Evolutionary conservation across 1,140 invertebrate genomes (phyloP), one percentile per base, ranked within the genome.

Genomic region (Megalonaias nervosa): DNA sequence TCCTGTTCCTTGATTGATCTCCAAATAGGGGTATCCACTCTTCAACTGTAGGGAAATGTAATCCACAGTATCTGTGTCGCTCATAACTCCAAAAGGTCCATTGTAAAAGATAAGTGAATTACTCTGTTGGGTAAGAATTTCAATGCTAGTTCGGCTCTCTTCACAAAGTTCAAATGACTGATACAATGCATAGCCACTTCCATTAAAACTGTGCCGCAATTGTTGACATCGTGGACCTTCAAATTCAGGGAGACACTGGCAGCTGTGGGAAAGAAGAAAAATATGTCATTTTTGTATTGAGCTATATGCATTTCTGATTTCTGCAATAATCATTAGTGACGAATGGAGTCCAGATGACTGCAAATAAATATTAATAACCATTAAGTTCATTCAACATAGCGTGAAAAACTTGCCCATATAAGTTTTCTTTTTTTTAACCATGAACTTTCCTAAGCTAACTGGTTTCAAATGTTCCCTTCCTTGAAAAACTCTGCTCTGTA

Each of bases 1-100:
- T 65, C 97, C 97, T 0, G 97, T 97, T 4, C 98, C 98, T 91
- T 99, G 98, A 91, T 99, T 97, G 72, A 99, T 95, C 1, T 98
- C 92, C 4, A 99, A 91, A 77, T 96, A 91, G 0, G 97, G 97
- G 88, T 96, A 95, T 21, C 97, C 97, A 79, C 95, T 93, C 87
- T 96, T 95, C 83, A 99, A 87, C 91, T 99, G 97, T 31, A 99
- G 91, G 3, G 97, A 96, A 81, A 99, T 96, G 83, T 98, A 99
- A 91, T 99, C 98, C 92, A 26, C 74, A 5, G 71, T 80, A 23
- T 75, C 67, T n/a, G 73, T 58, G 1, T 48, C 67, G 11, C 26
- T 17, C 13, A 75, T 62, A 66, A 96, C 95, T 21, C 96, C 73
- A 14, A 98, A 97, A 0, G 98, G 97, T 58, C 98, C 98, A 90